These are phyloP conservation scores for Bovichtus diacanthus DNA, from an alignment of 2,797 vertebrate genomes.

Conservation along the genomic window DNA sequence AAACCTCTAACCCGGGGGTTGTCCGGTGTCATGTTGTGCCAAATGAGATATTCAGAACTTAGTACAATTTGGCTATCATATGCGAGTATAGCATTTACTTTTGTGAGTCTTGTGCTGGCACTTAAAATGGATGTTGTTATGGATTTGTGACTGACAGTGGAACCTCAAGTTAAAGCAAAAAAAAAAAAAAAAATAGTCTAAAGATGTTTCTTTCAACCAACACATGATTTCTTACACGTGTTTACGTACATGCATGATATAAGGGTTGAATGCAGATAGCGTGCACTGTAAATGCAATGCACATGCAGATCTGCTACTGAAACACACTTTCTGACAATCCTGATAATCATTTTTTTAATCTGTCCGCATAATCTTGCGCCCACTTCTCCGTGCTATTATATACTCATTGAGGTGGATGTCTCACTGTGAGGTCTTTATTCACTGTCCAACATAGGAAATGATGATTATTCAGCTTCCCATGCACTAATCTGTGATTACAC, in stretches of 20 bases:
- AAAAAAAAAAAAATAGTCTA: background rate
- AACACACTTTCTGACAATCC: too few relatives aligned
- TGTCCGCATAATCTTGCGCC: conserved; percentile 3
- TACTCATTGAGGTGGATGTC: background rate
- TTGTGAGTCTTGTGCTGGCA: background rate
- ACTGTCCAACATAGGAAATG: conserved; percentile 13
- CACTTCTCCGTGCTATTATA: background rate
- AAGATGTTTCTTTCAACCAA: background rate
- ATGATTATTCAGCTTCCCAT: conserved; percentile 1
- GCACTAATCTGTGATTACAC: conserved; percentile 7
- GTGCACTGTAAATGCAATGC: too few relatives aligned
- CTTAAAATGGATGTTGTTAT: background rate
- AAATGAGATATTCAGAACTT: background rate
- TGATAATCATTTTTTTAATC: too few relatives aligned
- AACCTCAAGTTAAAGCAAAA: background rate
- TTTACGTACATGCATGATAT: background rate
- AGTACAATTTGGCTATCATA: background rate
- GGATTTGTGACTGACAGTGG: background rate
- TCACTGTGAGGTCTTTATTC: background rate
- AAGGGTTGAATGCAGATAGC: background rate
- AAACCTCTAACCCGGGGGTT: background rate
- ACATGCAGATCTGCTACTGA: too few relatives aligned
- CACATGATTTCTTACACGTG: background rate
- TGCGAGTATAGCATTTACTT: background rate
- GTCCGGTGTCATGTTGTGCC: background rate